Conservation (phyloP, 2,797 vertebrate genomes). For the Falco berigora region DNA sequence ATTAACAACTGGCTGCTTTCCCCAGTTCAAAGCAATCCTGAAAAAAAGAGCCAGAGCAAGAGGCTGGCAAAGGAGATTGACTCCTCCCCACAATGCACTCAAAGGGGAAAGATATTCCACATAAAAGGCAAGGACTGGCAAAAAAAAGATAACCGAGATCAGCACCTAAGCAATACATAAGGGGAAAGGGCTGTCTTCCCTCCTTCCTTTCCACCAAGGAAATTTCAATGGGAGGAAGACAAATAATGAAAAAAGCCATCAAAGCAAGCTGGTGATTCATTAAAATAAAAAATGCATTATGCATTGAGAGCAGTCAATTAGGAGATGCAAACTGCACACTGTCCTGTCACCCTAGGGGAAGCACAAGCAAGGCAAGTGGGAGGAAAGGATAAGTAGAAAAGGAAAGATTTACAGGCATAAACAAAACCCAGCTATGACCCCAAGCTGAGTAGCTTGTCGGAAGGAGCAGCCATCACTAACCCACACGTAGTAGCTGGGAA, state of each 20-base stretch:
- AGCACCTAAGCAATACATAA: slow-evolving; percentile 42
- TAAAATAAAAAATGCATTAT: slow-evolving; percentile 68
- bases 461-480: slow-evolving; percentile 9
- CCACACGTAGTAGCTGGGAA: background rate
- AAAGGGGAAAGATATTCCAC: slow-evolving; percentile 29
- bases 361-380: slow-evolving; percentile 24
- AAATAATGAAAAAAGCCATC: slow-evolving; percentile 57
- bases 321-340: slow-evolving; percentile 35
- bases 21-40: slow-evolving; percentile 44
- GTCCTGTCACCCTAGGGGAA: slow-evolving; percentile 51
- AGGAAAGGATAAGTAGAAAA: slow-evolving; percentile 44
- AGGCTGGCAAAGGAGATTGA: slow-evolving; percentile 28
- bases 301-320: slow-evolving; percentile 62
- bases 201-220: slow-evolving; percentile 30
- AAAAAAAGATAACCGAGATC: slow-evolving; percentile 47
- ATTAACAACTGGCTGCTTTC: slow-evolving; percentile 44
- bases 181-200: slow-evolving; percentile 6
- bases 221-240: slow-evolving; percentile 43
- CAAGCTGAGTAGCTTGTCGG: slow-evolving; percentile 1
- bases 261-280: slow-evolving; percentile 58
- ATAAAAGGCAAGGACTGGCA: slow-evolving; percentile 33
- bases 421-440: slow-evolving; percentile 46
- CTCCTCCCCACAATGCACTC: background rate
- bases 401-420: slow-evolving; percentile 47
- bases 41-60: slow-evolving; percentile 4